Conservation (phyloP, 2,113 vertebrate species). For the Ginglymostoma cirratum region DNA sequence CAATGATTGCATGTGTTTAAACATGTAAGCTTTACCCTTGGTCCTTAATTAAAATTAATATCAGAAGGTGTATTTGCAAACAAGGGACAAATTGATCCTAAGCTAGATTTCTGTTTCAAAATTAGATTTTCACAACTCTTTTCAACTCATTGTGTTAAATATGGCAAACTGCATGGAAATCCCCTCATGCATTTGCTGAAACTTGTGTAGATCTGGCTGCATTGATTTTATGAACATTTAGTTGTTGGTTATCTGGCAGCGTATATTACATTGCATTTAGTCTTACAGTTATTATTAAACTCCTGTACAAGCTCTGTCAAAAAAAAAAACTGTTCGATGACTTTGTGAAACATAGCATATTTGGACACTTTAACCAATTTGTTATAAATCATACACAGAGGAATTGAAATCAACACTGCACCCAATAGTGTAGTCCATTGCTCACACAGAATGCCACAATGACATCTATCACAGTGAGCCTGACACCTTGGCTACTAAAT, state of each 20-base stretch:
- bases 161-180: neutral
- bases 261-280: neutral
- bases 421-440: neutral
- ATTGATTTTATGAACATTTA: neutral
- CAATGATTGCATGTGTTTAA: neutral
- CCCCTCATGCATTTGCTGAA: neutral
- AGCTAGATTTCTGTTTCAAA: neutral
- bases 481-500: neutral
- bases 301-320: neutral
- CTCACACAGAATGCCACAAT: neutral
- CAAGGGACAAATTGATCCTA: neutral
- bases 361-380: neutral
- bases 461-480: neutral
- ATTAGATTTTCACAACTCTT: neutral
- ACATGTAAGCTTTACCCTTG: neutral
- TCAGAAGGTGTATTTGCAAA: neutral
- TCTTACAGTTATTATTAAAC: neutral
- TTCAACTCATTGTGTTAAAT: neutral
- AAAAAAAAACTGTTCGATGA: neutral
- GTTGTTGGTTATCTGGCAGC: neutral
- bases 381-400: neutral
- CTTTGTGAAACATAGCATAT: neutral
- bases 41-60: neutral
- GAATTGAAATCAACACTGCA: neutral
- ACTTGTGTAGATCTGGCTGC: neutral